Percentiles rank a stretch among this genome's conserved stretches.
Evolutionary conservation across 2,888 invertebrate species (phyloP).

Genomic region (Ichneumoninae sp.): DNA sequence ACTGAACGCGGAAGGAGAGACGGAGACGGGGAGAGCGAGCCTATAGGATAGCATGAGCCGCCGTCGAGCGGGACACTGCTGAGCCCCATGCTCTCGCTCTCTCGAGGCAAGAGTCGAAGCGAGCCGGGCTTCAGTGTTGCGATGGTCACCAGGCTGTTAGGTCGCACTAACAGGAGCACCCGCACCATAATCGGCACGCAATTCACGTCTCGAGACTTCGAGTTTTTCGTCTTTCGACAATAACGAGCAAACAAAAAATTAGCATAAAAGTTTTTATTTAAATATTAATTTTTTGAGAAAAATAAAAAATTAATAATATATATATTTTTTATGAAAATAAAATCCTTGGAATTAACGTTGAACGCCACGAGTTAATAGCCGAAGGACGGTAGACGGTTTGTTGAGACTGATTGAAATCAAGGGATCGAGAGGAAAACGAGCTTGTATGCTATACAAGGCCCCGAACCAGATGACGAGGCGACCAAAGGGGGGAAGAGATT

Average conservation of each 20-base stretch:
- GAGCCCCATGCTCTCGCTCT: conserved; percentile 77
- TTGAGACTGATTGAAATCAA: conserved; percentile 46
- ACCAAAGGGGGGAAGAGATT: conserved; percentile 18
- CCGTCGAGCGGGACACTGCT: conserved; percentile 65
- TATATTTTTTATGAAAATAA: not conserved
- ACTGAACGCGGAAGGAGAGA: conserved; percentile 15
- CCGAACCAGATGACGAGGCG: not conserved
- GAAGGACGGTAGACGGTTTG: not conserved
- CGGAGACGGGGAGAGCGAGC: conserved; percentile 53
- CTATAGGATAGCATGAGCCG: conserved; percentile 14
- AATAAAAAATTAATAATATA: no score
- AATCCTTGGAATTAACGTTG: not conserved
- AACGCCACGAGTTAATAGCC: conserved; percentile 1
- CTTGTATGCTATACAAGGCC: not conserved
- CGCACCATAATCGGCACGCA: conserved; percentile 47
- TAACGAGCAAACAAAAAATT: not conserved
- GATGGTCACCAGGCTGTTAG: conserved; percentile 81
- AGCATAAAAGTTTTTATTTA: conserved; percentile 16
- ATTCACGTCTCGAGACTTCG: not conserved
- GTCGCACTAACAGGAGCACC: conserved; percentile 72
- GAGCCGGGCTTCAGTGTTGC: conserved; percentile 79
- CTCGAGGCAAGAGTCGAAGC: conserved; percentile 66
- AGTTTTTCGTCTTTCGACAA: not conserved
- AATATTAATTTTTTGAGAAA: conserved; percentile 51
- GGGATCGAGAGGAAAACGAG: conserved; percentile 17